Base-by-base conservation (phyloP, 2,797 vertebrate genomes). In the Poeciliopsis turneri region DNA sequence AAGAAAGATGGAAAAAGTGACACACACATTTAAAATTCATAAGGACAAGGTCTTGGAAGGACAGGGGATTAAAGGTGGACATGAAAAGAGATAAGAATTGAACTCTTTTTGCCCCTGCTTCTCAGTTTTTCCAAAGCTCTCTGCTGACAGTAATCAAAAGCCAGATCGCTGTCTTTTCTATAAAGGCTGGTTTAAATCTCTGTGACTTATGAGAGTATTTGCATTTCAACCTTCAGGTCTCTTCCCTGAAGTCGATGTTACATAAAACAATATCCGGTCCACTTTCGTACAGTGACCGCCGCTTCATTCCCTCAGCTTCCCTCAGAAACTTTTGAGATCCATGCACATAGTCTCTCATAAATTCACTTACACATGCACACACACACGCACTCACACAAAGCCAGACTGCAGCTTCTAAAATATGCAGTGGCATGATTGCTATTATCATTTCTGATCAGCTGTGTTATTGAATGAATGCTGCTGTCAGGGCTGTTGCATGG, bases 361-460 rank as follows among this genome's bases (percentile, higher is more conserved):
- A 90, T 83, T 82, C 80, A 82, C 74, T 82, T 79, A 83, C 23
- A 43, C 39, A 43, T 81, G 82, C 75, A 84, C 59, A 76, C 1
- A 41, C 85, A 64, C 73, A 12, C 74, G 68, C 69, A 69, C 30
- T 72, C 79, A 79, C 4, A 47, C 78, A 79, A 1, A 47, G 36
- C 69, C 74, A 85, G 28, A 78, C 70, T 76, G 47, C 79, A 59
- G 78, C 82, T 51, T 83, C 46, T 94, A 93, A 94, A 92, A 93
- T 95, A 95, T 95, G 93, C 93, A 81, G 79, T 45, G 80, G 86
- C 92, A 94, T 94, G 93, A 95, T 94, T 94, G 92, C 90, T 90
- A 93, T 94, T 94, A 95, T 95, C 91, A 94, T 93, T 93, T 92
- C 88, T 93, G 93, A 95, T 95, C 94, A 93, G 93, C 90, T 94